These are phyloP conservation scores for Sinhomidia bicolor DNA, from an alignment of 2,888 invertebrate genomes.

Conservation along the genomic window DNA sequence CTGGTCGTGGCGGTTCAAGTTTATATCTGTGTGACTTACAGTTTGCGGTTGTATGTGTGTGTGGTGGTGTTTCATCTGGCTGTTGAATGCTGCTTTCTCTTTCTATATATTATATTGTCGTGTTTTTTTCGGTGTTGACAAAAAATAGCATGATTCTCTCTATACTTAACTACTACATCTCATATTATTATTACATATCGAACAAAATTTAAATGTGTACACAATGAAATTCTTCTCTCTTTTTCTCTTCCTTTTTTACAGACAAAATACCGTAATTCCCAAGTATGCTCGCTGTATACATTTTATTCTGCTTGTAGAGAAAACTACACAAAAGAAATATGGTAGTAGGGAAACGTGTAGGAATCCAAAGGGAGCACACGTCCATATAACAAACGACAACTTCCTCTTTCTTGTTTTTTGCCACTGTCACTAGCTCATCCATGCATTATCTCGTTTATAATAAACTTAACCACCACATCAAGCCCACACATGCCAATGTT, in stretches of 20 bases:
- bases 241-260: background rate
- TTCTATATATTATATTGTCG: conserved; percentile 41
- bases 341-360: conserved; percentile 42
- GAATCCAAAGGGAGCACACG: conserved; percentile 50
- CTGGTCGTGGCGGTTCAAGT: conserved; percentile 44
- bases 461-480: conserved; percentile 63
- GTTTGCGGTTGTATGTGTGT: background rate
- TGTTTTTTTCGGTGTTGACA: conserved; percentile 44
- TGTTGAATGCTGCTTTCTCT: conserved; percentile 37
- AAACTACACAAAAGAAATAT: background rate
- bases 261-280: background rate
- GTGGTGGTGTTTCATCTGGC: background rate
- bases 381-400: conserved; percentile 55
- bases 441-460: conserved; percentile 72
- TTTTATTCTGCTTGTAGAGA: background rate
- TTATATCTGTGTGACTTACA: background rate
- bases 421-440: conserved; percentile 65
- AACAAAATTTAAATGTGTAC: conserved; percentile 37
- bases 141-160: conserved; percentile 22
- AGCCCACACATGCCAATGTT: conserved; percentile 42
- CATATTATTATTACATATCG: background rate
- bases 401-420: conserved; percentile 51
- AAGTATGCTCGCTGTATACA: background rate
- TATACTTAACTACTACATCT: background rate
- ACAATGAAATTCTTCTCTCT: conserved; percentile 26